A percentile compares a stretch with the other conserved stretches of the same genome.
phyloP scores from a whole-genome alignment of 2,888 invertebrate genomes.

The Noctuana brunneofusca region DNA sequence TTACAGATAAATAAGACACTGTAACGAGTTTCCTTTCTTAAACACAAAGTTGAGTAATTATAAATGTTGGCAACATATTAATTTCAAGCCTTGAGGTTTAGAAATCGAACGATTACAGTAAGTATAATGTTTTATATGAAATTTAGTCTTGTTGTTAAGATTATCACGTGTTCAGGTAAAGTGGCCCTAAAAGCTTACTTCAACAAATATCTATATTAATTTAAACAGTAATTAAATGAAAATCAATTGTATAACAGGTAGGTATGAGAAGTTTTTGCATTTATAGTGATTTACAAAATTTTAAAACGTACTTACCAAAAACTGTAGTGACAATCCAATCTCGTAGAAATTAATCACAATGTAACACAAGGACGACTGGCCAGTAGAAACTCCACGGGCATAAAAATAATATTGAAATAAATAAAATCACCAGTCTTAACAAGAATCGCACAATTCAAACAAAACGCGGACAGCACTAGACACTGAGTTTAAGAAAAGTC shows the following conservation, averaged over 20 bases:
- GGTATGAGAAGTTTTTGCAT: too few relatives aligned
- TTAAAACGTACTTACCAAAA: conserved; percentile 60
- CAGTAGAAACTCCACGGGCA: conserved; percentile 64
- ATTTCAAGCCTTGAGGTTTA: conserved; percentile 15
- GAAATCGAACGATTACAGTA: conserved; percentile 10
- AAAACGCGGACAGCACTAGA: conserved; percentile 54
- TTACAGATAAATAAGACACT: neutral
- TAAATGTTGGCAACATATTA: conserved; percentile 2
- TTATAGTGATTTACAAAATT: conserved; percentile 1
- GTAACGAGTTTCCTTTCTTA: conserved; percentile 7
- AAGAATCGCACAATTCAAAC: conserved; percentile 68
- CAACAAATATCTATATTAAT: too few relatives aligned
- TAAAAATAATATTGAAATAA: conserved; percentile 71
- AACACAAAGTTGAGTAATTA: neutral
- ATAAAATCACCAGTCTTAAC: conserved; percentile 73
- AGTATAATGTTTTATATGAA: conserved; percentile 1
- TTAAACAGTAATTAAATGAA: too few relatives aligned
- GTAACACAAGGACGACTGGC: conserved; percentile 63
- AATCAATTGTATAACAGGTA: too few relatives aligned
- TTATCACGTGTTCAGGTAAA: neutral
- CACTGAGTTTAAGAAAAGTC: conserved; percentile 46
- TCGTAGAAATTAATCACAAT: conserved; percentile 67
- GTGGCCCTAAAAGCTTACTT: neutral
- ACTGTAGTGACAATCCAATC: conserved; percentile 73
- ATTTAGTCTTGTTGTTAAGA: neutral